These are phyloP conservation scores for Balearica regulorum DNA, from an alignment of 2,797 vertebrate species.

Conservation along the genomic window DNA sequence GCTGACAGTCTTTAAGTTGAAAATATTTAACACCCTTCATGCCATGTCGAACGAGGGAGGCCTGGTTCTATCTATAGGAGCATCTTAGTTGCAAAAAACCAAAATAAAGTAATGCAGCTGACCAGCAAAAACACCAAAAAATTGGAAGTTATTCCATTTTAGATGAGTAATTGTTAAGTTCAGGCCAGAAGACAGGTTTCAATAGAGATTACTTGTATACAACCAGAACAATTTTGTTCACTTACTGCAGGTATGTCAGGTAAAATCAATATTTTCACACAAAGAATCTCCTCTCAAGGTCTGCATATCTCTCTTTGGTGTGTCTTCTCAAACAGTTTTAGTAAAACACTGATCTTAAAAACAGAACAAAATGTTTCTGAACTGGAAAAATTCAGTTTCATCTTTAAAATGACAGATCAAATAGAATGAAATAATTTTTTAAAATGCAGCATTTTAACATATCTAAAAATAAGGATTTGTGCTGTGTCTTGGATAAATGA, in stretches of 20 bases:
- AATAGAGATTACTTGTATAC: not conserved
- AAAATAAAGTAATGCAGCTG: not conserved
- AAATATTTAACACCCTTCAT: not conserved
- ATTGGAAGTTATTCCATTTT: not conserved
- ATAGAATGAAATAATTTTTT: not conserved
- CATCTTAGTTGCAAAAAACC: not conserved
- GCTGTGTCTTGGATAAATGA: not conserved
- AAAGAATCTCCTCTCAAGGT: not conserved
- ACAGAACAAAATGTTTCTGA: not conserved
- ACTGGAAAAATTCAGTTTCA: not conserved
- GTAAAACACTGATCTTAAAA: not conserved
- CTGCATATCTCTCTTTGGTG: not conserved
- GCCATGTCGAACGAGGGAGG: not conserved
- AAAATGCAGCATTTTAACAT: not conserved
- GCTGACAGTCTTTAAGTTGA: not conserved
- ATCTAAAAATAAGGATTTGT: not conserved
- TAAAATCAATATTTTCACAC: constrained; percentile 17
- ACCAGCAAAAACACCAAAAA: not conserved
- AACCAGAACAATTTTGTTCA: not conserved
- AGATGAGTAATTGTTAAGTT: not conserved
- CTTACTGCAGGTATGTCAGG: not conserved
- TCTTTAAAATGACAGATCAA: constrained; percentile 12
- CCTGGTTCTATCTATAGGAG: not conserved
- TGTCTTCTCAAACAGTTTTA: not conserved
- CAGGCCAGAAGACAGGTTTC: not conserved